Conservation (phyloP, 2,888 invertebrate species). For the Drosophila siamana region DNA sequence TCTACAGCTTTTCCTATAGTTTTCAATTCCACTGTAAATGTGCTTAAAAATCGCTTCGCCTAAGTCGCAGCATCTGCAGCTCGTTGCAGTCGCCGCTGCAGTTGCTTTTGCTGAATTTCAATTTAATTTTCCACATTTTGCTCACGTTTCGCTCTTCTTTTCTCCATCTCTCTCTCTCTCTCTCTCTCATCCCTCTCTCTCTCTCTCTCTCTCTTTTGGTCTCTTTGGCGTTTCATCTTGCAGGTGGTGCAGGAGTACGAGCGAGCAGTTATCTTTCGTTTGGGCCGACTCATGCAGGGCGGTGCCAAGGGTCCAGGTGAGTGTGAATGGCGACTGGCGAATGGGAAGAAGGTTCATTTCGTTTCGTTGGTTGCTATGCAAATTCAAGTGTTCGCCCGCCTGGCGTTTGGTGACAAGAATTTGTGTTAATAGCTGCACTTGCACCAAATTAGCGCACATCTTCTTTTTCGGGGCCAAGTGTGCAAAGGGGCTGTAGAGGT, state of each 20-base stretch:
- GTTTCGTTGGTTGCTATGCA: slow-evolving; percentile 68
- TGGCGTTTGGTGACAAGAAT: slow-evolving; percentile 60
- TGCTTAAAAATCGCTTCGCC: slow-evolving; percentile 28
- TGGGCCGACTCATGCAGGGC: slow-evolving; percentile 94
- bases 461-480: slow-evolving; percentile 47
- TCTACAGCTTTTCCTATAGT: too few relatives aligned
- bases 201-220: background rate
- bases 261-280: slow-evolving; percentile 96
- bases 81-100: slow-evolving; percentile 18
- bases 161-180: background rate
- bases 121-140: slow-evolving; percentile 45
- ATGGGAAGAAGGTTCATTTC: background rate
- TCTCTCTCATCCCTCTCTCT: background rate
- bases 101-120: slow-evolving; percentile 37
- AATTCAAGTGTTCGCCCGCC: slow-evolving; percentile 64
- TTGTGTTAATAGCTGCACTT: slow-evolving; percentile 83
- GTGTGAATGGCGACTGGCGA: slow-evolving; percentile 54
- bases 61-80: slow-evolving; percentile 23
- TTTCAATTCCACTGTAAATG: background rate
- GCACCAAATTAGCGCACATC: slow-evolving; percentile 78
- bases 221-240: slow-evolving; percentile 25
- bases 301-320: slow-evolving; percentile 97
- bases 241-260: slow-evolving; percentile 98
- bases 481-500: slow-evolving; percentile 1
- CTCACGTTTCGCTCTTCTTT: slow-evolving; percentile 16